Base-by-base conservation (phyloP, 2,888 invertebrate genomes). In the Trachelus tabidus region DNA sequence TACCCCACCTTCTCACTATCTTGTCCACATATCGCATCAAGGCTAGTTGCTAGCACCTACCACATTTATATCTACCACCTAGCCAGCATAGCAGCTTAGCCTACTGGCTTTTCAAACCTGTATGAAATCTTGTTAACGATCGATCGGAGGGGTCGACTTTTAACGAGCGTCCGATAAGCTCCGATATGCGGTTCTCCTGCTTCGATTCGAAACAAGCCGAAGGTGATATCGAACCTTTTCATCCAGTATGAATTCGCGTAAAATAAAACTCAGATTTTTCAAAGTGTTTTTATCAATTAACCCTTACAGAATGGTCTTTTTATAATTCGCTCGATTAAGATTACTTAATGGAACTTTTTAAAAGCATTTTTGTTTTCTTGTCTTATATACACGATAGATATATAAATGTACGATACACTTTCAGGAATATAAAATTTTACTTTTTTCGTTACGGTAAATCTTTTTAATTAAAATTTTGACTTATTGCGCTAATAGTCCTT, bases 111-210 rank as follows among this genome's bases (percentile, higher is more conserved):
- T 71, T 23, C 71, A 12, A 34, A 71, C 71, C 33, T 31, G 33
- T 33, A 6, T 76, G 76, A 77, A 81, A 78, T 82, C 79, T 80
- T 80, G 82, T 85, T 85, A 85, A 85, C 84, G 81, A 79, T 80
- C 79, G 75, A 79, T 75, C 77, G 74, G 79, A 77, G 81, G 79
- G 79, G 71, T 75, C 76, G 81, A 79, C 79, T 80, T 84, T 83
- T 81, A 82, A 84, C 85, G 82, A 79, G 79, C 76, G 76, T 79
- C 80, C 76, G 82, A 81, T 80, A 78, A 82, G 73, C 56, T 56
- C 2, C 56, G 56, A 56, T 56, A 56, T 15, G 56, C 56, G 23
- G 56, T 23, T 56, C 23, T 56, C 56, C 56, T 23, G 56, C 1
- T 56, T 56, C 15, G 56, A 56, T 23, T 56, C 9, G 56, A 56